Conservation (phyloP, 2,797 vertebrate species). For the Caiman crocodilus region DNA sequence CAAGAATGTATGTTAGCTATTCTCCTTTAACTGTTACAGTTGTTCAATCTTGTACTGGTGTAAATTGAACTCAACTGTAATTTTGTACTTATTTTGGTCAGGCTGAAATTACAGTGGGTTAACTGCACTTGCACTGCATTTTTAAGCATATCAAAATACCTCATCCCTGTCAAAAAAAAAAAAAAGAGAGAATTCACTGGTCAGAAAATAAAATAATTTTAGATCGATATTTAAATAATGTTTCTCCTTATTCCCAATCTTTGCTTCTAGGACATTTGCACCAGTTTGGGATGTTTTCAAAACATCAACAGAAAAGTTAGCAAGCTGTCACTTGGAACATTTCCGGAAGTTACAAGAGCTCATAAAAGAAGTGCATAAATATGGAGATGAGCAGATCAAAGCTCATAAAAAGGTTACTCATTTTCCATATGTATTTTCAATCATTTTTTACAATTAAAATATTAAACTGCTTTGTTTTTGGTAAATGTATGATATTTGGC, state of each 20-base stretch:
- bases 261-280: slow-evolving; percentile 88
- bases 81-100: too few species aligned
- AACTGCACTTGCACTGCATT: not conserved
- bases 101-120: too few species aligned
- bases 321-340: slow-evolving; percentile 94
- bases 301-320: slow-evolving; percentile 95
- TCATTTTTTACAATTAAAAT: not conserved
- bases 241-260: slow-evolving; percentile 20
- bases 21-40: too few species aligned
- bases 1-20: too few species aligned
- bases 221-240: not conserved
- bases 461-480: slow-evolving; percentile 5
- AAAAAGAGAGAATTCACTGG: too few species aligned
- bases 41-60: too few species aligned
- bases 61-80: too few species aligned
- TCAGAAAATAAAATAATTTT: not conserved
- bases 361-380: slow-evolving; percentile 98
- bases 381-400: slow-evolving; percentile 97
- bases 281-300: slow-evolving; percentile 98
- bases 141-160: not conserved
- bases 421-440: not conserved
- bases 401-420: slow-evolving; percentile 93
- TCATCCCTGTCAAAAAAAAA: not conserved
- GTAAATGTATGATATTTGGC: slow-evolving; percentile 59
- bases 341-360: slow-evolving; percentile 95